Percentiles rank a stretch among this genome's conserved stretches.
These are phyloP conservation scores for Brachyptera risi DNA, from an alignment of 2,888 invertebrate species.

Conservation along the genomic window DNA sequence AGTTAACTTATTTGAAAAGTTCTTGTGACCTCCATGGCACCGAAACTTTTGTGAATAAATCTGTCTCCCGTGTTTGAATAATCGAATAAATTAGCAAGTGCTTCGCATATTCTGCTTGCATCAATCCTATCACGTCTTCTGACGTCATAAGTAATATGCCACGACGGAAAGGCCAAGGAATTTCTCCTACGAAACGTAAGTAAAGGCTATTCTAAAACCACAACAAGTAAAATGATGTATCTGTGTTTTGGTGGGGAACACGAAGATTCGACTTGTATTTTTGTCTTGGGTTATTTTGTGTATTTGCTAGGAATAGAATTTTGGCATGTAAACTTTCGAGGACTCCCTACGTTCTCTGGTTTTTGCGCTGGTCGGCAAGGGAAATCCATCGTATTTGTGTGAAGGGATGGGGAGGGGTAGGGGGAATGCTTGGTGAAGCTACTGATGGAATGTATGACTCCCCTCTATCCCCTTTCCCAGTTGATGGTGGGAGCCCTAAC, in stretches of 20 bases:
- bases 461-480: slow-evolving; percentile 13
- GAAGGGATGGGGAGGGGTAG: slow-evolving; percentile 5
- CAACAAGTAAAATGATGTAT: not conserved
- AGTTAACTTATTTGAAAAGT: no score
- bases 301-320: slow-evolving; percentile 14
- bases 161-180: slow-evolving; percentile 29
- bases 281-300: not conserved
- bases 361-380: slow-evolving; percentile 8
- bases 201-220: not conserved
- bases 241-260: not conserved
- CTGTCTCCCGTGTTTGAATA: not conserved
- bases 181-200: slow-evolving; percentile 29
- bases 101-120: not conserved
- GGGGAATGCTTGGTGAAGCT: not conserved
- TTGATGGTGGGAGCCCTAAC: not conserved
- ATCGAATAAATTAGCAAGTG: not conserved
- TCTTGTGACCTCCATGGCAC: no score
- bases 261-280: not conserved
- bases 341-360: slow-evolving; percentile 4
- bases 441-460: slow-evolving; percentile 30
- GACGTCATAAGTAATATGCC: slow-evolving; percentile 24
- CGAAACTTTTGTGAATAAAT: not conserved
- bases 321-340: slow-evolving; percentile 15
- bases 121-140: not conserved
- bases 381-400: slow-evolving; percentile 15